Evolutionary conservation across 2,113 vertebrate species (phyloP).

Genomic region (Urocynchramus pylzowi): DNA sequence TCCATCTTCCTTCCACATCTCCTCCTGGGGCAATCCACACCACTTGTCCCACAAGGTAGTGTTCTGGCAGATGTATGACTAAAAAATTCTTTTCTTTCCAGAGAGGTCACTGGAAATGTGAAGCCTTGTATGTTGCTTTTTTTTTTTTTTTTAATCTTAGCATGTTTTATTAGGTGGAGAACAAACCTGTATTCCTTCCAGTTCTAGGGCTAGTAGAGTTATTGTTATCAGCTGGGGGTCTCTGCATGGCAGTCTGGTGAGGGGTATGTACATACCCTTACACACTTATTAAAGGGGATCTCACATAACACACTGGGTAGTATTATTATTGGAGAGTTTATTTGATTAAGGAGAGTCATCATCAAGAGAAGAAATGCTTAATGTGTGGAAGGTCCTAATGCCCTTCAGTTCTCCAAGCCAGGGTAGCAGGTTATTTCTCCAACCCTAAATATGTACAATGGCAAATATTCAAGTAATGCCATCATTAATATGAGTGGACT

Average conservation of each 20-base stretch:
- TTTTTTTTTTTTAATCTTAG: not conserved
- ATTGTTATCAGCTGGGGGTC: not conserved
- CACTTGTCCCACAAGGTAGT: not conserved
- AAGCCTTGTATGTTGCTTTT: not conserved
- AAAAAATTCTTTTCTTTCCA: not conserved
- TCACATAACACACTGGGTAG: not conserved
- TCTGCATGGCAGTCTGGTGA: not conserved
- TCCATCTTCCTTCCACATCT: not conserved
- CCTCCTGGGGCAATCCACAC: not conserved
- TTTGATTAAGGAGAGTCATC: not conserved
- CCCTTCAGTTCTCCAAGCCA: not conserved
- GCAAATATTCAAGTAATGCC: not conserved
- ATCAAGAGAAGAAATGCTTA: not conserved
- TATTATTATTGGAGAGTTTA: not conserved
- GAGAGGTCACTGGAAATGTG: not conserved
- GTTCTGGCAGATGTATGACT: not conserved
- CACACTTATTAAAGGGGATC: not conserved
- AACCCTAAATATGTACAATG: not conserved
- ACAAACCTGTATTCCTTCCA: not conserved
- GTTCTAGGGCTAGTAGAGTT: not conserved
- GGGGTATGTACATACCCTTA: not conserved
- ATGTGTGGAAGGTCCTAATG: not conserved
- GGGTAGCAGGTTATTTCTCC: not conserved
- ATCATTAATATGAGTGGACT: not conserved
- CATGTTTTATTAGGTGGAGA: not conserved